Evolutionary conservation across 2,888 invertebrate genomes (phyloP).

Genomic region (Zelleria hepariella): DNA sequence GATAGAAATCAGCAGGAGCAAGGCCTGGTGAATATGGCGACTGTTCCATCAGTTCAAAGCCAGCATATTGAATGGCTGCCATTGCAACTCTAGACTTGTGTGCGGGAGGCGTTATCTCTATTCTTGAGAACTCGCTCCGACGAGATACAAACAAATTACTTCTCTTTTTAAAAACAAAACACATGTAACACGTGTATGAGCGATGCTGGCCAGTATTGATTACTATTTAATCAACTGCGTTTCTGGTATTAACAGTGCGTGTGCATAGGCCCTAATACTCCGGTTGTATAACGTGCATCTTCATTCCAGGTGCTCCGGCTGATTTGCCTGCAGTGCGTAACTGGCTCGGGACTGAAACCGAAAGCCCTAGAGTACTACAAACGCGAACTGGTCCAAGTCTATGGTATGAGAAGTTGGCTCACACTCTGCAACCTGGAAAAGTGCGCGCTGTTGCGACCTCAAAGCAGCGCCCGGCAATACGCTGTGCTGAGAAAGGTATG

Average conservation of each 20-base stretch:
- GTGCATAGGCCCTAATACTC: too few species aligned
- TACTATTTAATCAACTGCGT: too few species aligned
- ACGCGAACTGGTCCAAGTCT: constrained; percentile 78
- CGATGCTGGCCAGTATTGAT: too few species aligned
- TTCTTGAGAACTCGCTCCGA: too few species aligned
- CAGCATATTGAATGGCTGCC: neutral
- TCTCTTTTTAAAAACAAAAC: too few species aligned
- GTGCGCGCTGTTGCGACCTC: constrained; percentile 83
- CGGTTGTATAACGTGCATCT: too few species aligned
- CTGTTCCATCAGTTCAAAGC: neutral
- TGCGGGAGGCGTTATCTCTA: too few species aligned
- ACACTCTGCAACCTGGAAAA: constrained; percentile 90
- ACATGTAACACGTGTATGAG: too few species aligned
- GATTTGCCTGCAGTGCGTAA: constrained; percentile 93
- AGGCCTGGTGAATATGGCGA: neutral
- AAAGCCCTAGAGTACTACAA: constrained; percentile 82
- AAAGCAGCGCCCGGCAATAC: constrained; percentile 81
- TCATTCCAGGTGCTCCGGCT: constrained; percentile 83
- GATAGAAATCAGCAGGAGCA: neutral
- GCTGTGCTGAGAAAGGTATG: constrained; percentile 80
- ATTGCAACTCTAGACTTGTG: neutral
- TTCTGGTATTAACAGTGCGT: too few species aligned
- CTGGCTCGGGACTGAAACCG: constrained; percentile 93
- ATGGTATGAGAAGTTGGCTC: constrained; percentile 87
- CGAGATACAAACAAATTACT: too few species aligned